Evolutionary conservation across 2,113 vertebrate species (phyloP), one percentile per base, ranked within the genome.

Genomic region (Ifrita kowaldi): DNA sequence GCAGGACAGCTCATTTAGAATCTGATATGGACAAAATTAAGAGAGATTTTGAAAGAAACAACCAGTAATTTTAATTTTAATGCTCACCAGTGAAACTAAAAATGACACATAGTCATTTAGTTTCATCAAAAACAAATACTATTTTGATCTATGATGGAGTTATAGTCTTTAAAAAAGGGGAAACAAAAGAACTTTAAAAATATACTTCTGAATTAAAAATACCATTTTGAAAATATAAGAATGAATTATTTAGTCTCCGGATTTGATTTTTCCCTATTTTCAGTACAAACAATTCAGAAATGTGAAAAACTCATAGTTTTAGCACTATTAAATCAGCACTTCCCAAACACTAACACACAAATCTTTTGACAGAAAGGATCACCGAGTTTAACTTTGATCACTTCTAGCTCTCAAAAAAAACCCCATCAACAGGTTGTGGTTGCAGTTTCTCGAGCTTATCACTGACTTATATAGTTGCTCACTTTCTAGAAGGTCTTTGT

Each of bases 251-350:
- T 76, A 55, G 12, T 46, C 1, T 44, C n/a, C 37, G 73, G 13
- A 2, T 49, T 56, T 0, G 1, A 4, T 60, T 78, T 63, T 28
- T 6, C 6, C 10, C 0, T n/a, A 7, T 87, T 50, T 84, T 62
- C 20, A 57, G 7, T 33, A 49, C 4, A 89, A 81, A 78, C 6
- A 37, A 37, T 49, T 65, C 47, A 77, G 23, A 52, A 69, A 89
- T 84, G 6, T 39, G 30, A 69, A 20, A 84, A 69, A 74, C 26
- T 14, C 1, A 42, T 37, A 37, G 57, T 35, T 60, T 82, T 67
- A 57, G 1, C 32, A 6, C 22, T 28, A 78, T 44, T 75, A 68
- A 83, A 83, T 33, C 23, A 75, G 7, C 14, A 46, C 8, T 67
- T 91, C 9, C 16, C 5, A 35, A 79, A 82, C 13, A 39, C 10